Evolutionary conservation across 2,888 invertebrate species (phyloP).

Genomic region (Caenorhabditis sp.): DNA sequence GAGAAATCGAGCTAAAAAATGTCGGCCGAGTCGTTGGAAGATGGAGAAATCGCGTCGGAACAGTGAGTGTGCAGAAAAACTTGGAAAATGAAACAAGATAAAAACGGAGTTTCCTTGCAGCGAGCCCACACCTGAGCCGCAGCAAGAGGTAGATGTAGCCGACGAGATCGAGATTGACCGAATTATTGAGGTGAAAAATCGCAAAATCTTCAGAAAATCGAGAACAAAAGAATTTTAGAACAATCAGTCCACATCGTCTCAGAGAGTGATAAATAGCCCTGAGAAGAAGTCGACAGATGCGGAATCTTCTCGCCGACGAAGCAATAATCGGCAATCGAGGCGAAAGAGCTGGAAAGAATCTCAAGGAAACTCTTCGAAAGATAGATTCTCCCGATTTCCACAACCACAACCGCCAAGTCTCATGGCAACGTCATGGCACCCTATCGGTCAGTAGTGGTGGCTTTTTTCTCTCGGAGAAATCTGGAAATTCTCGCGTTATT

Average conservation of each 20-base stretch:
- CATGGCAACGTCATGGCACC: constrained; percentile 39
- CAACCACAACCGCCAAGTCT: background rate
- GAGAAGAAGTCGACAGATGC: background rate
- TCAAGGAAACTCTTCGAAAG: no score
- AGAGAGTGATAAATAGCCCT: no score
- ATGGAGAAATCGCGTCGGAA: constrained; percentile 57
- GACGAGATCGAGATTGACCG: constrained; percentile 35
- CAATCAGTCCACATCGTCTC: background rate
- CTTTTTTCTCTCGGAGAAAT: background rate
- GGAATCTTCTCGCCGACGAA: background rate
- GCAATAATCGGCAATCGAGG: no score
- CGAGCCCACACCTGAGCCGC: constrained; percentile 10
- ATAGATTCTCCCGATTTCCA: no score
- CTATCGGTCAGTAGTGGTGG: constrained; percentile 10
- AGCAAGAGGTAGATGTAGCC: background rate
- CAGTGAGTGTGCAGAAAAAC: constrained; percentile 45
- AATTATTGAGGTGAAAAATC: constrained; percentile 25
- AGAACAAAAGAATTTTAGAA: background rate
- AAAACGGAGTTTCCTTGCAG: background rate
- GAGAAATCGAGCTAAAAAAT: constrained; percentile 3
- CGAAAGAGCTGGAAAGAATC: no score
- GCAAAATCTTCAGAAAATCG: background rate
- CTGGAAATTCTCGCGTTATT: background rate
- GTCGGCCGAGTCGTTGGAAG: constrained; percentile 45
- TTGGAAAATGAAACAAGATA: no score